Evolutionary conservation across 2,113 vertebrate genomes (phyloP).

Genomic region (Zonotrichia leucophrys): DNA sequence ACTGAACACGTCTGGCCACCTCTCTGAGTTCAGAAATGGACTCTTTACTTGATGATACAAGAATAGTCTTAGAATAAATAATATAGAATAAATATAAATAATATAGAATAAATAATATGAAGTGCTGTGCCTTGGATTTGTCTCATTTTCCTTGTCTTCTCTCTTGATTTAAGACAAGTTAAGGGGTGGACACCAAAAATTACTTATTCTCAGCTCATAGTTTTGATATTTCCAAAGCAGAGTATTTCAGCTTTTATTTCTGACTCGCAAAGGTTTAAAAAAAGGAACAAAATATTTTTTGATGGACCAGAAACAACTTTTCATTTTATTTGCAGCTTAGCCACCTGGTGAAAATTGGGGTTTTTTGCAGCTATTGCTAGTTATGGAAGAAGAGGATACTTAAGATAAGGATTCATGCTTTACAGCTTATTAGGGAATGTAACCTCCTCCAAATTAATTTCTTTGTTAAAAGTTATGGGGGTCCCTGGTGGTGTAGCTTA

Average conservation of each 20-base stretch:
- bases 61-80: neutral
- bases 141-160: neutral
- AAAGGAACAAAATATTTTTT: neutral
- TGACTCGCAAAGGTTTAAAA: neutral
- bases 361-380: neutral
- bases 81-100: no score
- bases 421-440: neutral
- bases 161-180: neutral
- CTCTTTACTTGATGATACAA: neutral
- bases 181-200: neutral
- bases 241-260: neutral
- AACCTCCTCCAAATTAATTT: neutral
- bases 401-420: neutral
- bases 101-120: neutral
- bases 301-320: neutral
- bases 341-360: neutral
- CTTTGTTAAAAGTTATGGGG: neutral
- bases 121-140: neutral
- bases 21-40: neutral
- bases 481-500: neutral
- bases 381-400: neutral
- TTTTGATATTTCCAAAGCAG: neutral
- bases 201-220: neutral
- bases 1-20: fast-evolving
- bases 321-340: neutral